Evolutionary conservation across 1,140 invertebrate genomes (phyloP), one percentile per base, ranked within the genome.

Genomic region (Pseudachorutes palmiensis): DNA sequence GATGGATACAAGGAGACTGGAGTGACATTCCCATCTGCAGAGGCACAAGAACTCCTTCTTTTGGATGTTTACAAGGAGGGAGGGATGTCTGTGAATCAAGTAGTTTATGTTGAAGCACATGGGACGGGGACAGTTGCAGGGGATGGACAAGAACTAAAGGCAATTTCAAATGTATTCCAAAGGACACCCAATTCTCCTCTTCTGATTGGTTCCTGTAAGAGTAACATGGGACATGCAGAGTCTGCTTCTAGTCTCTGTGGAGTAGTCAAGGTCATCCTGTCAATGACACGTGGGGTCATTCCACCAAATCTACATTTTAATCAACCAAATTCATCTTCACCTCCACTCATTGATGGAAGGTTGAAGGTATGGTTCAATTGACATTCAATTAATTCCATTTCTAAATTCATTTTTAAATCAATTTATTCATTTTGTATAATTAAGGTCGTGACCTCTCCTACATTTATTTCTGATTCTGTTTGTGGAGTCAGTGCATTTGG

Each of bases 161-260:
- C 91, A 0, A 85, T 97, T n/a, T 86, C 91, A 22, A 85, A 86
- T 72, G 82, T 93, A 1, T 88, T 96, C 74, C 83, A 81, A 2
- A 80, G 87, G 24, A 80, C 74, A 0, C 72, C 75, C 19, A 66
- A 65, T 2, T 80, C 78, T 1, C 90, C 93, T 0, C 79, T 98
- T 0, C 77, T 83, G 31, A 88, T 97, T 70, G 94, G 94, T 2
- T 92, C 93, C 0, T 83, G 94, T 0, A 98, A 98, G 76, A 93
- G 92, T 0, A 97, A 96, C 78, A 83, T 96, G 75, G 95, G 95
- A 0, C 95, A 98, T 77, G 84, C 89, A 0, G 95, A 98, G 78
- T 87, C 92, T 5, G 88, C 89, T 1, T 94, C 92, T 36, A 93
- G 93, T 67, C 78, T 91, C 0, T 91, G 89, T 59, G 76, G 90